Conservation (phyloP, 2,113 vertebrate species). For the Anguilla japonica region DNA sequence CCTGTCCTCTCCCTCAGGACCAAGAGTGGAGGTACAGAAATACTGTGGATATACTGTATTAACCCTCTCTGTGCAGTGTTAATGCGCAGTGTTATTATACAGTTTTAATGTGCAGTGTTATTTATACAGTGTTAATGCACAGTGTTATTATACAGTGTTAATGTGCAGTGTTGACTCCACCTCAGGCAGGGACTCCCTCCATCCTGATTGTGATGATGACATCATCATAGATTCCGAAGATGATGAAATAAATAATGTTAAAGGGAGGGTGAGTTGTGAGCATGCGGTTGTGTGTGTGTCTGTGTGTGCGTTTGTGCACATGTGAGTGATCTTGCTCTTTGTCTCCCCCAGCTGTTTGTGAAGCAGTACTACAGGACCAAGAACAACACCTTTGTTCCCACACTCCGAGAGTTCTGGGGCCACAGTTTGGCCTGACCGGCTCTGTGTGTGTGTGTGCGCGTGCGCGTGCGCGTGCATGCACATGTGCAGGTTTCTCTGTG, state of each 20-base stretch:
- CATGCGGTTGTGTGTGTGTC: background rate
- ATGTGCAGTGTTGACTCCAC: background rate
- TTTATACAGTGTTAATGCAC: background rate
- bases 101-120: background rate
- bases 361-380: conserved; percentile 73
- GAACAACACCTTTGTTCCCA: conserved; percentile 71
- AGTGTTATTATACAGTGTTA: background rate
- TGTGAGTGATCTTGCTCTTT: background rate
- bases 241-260: conserved; percentile 67
- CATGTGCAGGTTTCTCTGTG: too few species aligned
- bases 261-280: conserved; percentile 54
- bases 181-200: conserved; percentile 19
- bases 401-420: conserved; percentile 69
- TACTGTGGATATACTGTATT: background rate
- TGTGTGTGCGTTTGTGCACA: background rate
- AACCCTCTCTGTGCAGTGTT: background rate
- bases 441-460: too few species aligned
- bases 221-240: conserved; percentile 75
- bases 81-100: background rate
- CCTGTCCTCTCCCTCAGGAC: conserved; percentile 22
- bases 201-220: conserved; percentile 47
- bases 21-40: conserved; percentile 56
- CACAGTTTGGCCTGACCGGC: conserved; percentile 34
- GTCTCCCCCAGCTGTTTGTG: conserved; percentile 64
- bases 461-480: too few species aligned